Conservation (phyloP, 2,797 vertebrate genomes). For the Emydoidea blandingii region DNA sequence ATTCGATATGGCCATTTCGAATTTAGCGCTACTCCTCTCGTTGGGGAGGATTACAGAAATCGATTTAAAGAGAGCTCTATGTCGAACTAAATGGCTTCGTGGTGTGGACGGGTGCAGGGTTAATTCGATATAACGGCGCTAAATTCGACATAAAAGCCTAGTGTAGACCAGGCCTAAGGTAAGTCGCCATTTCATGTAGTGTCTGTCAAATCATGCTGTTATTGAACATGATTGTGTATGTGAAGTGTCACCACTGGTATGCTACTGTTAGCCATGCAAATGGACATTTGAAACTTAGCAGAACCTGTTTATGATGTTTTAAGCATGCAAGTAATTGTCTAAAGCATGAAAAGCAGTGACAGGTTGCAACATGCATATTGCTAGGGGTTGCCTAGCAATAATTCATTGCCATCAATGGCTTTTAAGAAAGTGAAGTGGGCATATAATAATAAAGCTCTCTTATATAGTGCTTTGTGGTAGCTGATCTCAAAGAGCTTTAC, state of each 20-base stretch:
- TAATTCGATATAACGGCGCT: too few species aligned
- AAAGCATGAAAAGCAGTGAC: not conserved
- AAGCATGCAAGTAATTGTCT: not conserved
- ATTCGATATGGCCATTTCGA: too few species aligned
- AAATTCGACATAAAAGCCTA: too few species aligned
- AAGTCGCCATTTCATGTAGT: not conserved
- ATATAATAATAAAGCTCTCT: not conserved
- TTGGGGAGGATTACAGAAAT: too few species aligned
- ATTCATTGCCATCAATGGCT: constrained; percentile 36
- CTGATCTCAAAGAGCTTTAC: not conserved
- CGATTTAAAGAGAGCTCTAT: too few species aligned
- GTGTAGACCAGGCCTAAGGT: too few species aligned
- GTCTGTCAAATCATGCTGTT: not conserved
- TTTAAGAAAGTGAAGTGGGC: constrained; percentile 37
- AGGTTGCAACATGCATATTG: not conserved
- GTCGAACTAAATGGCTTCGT: too few species aligned
- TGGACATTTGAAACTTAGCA: not conserved
- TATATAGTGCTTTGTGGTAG: not conserved
- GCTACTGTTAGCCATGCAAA: not conserved
- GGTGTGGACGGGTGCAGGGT: too few species aligned
- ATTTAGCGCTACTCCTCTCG: too few species aligned
- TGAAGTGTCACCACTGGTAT: not conserved
- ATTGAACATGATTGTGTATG: not conserved
- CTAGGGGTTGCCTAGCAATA: constrained; percentile 55
- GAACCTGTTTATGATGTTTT: not conserved